Base-by-base conservation (phyloP, 1,140 invertebrate genomes). In the Neodiprion fabricii region DNA sequence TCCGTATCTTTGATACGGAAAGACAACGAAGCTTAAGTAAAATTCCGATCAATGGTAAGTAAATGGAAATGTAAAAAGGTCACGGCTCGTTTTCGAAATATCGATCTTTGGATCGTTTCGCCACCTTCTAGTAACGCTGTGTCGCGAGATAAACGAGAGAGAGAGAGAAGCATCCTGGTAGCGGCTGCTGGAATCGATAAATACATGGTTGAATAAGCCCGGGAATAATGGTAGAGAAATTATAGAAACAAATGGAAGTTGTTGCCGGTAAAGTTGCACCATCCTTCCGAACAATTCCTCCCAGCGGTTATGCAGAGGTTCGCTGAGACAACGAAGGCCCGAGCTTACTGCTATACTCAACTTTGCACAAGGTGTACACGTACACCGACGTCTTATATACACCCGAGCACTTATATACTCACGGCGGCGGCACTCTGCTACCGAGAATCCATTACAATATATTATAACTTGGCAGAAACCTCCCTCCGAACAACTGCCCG, bases 241-340 rank as follows among this genome's bases (percentile, higher is more conserved):
- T 77, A 80, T 80, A 80, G 78, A 80, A 80, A 80, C 77, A 78
- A 80, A 77, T 75, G 75, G 67, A 67, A 74, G 73, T 80, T 80
- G 80, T 80, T 80, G 67, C 61, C 61, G 76, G 67, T 7, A 17
- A 77, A 75, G 76, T 40, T 80, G 68, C 68, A 72, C 73, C 71
- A 61, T 76, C 71, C 66, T 67, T 14, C 47, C 8, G 4, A 2
- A 21, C 9, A 47, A 11, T 1, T 21, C 17, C 49, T 14, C 40
- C n/a, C 69, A 74, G 70, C 73, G 9, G 28, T 40, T 40, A 21
- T 67, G n/a, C 12, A 9, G 17, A 23, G 11, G 7, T 14, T 0
- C 66, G 21, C 72, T 10, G n/a, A 21, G n/a, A 9, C 68, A 48
- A 48, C 17, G 40, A 40, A 40, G 12, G 7, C 14, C 69, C n/a